These are phyloP conservation scores for Cyphomyrus plagiostoma DNA, from an alignment of 2,113 vertebrate species.

Conservation along the genomic window DNA sequence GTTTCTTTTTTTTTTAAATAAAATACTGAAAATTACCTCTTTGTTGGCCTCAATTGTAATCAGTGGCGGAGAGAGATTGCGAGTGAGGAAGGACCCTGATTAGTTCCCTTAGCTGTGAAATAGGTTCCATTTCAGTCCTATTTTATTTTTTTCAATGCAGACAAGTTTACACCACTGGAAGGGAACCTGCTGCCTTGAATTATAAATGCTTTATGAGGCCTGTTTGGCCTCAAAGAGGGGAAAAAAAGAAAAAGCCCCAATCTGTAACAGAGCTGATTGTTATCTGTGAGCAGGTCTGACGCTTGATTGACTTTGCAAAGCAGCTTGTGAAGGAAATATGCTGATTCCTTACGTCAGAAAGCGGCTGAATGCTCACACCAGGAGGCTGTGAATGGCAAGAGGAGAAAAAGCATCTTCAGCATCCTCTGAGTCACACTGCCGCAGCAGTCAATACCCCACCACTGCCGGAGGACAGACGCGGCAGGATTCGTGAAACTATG, in stretches of 20 bases:
- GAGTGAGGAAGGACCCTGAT: not conserved
- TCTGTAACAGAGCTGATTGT: not conserved
- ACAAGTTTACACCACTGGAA: not conserved
- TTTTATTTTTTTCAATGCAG: not conserved
- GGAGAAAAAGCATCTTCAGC: not conserved
- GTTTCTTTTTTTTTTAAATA: not conserved
- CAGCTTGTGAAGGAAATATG: not conserved
- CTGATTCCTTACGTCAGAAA: not conserved
- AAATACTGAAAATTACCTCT: not conserved
- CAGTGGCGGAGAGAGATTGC: not conserved
- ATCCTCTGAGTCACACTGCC: not conserved
- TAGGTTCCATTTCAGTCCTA: not conserved
- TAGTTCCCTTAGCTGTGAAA: not conserved
- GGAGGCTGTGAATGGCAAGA: not conserved
- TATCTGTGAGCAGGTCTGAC: not conserved
- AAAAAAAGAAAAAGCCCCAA: not conserved
- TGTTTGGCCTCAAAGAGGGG: not conserved
- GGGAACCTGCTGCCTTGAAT: constrained; percentile 1
- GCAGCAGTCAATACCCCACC: not conserved
- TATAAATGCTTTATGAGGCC: not conserved
- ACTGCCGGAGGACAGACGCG: not conserved
- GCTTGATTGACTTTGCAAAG: not conserved
- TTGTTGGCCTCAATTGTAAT: not conserved
- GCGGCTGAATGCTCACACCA: not conserved
- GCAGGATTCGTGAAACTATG: not conserved